Percentiles rank a stretch among this genome's conserved stretches.
Evolutionary conservation across 2,113 vertebrate genomes (phyloP).

Genomic region (Raja brachyura): DNA sequence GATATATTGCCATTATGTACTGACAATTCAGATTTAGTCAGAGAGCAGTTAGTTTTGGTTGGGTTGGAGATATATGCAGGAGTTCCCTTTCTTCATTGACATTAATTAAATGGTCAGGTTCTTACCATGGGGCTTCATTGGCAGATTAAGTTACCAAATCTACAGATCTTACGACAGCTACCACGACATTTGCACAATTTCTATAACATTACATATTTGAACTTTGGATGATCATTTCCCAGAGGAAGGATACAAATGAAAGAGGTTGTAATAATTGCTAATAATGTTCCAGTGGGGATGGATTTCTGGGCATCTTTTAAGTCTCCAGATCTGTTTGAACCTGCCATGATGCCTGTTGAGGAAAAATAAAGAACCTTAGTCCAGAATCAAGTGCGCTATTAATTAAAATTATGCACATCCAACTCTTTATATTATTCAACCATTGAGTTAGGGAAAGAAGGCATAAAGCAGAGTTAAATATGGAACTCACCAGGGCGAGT

Average conservation of each 20-base stretch:
- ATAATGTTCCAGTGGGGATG: slow-evolving; percentile 87
- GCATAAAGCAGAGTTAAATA: background rate
- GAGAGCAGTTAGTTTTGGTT: background rate
- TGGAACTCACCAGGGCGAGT: background rate
- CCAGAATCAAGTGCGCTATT: background rate
- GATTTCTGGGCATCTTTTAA: slow-evolving; percentile 89
- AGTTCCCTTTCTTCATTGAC: background rate
- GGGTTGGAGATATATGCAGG: background rate
- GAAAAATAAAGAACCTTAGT: slow-evolving; percentile 31
- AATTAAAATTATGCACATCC: background rate
- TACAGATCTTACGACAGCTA: background rate
- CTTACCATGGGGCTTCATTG: background rate
- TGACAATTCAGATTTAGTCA: too few species aligned
- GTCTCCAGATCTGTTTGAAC: slow-evolving; percentile 92
- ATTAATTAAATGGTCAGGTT: background rate
- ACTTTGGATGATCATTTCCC: background rate
- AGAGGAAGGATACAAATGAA: slow-evolving; percentile 84
- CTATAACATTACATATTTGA: background rate
- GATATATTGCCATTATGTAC: background rate
- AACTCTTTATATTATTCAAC: background rate
- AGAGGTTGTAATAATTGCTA: slow-evolving; percentile 87
- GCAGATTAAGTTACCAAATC: background rate
- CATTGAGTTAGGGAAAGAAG: background rate
- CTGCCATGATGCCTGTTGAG: slow-evolving; percentile 88
- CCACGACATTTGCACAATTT: background rate